A percentile compares a stretch with the other conserved stretches of the same genome.
Evolutionary conservation across 2,797 vertebrate species (phyloP).

Genomic region (Syndactyla subalaris): DNA sequence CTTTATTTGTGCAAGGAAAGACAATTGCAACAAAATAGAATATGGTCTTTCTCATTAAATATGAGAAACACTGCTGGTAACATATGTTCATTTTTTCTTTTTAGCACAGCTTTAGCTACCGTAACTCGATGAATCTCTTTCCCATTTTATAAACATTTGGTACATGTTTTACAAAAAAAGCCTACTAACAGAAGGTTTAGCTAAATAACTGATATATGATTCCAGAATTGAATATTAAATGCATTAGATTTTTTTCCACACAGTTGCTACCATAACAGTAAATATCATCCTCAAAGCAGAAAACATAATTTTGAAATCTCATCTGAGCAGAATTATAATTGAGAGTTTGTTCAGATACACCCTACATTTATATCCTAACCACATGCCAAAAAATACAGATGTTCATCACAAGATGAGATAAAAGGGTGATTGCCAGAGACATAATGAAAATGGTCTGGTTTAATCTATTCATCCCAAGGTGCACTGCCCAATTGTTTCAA

Average conservation of each 20-base stretch:
- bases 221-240: slow-evolving; percentile 49
- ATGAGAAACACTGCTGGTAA: slow-evolving; percentile 17
- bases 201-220: slow-evolving; percentile 59
- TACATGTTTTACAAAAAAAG: slow-evolving; percentile 7
- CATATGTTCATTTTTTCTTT: slow-evolving; percentile 52
- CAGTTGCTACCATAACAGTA: background rate
- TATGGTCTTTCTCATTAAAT: slow-evolving; percentile 35
- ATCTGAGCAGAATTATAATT: slow-evolving; percentile 43
- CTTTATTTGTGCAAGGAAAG: slow-evolving; percentile 35
- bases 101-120: slow-evolving; percentile 31
- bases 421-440: background rate
- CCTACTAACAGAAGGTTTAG: slow-evolving; percentile 47
- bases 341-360: slow-evolving; percentile 11
- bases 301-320: slow-evolving; percentile 42
- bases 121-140: background rate
- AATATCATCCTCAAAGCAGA: background rate
- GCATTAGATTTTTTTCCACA: background rate
- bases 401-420: slow-evolving; percentile 17
- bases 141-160: slow-evolving; percentile 56
- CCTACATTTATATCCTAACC: background rate
- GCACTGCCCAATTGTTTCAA: slow-evolving; percentile 6
- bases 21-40: slow-evolving; percentile 44
- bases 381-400: slow-evolving; percentile 52
- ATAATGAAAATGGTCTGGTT: slow-evolving; percentile 36
- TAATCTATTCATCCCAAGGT: slow-evolving; percentile 46